These are phyloP conservation scores for Mythimna ferrago DNA, from an alignment of 2,888 invertebrate species.

Conservation along the genomic window DNA sequence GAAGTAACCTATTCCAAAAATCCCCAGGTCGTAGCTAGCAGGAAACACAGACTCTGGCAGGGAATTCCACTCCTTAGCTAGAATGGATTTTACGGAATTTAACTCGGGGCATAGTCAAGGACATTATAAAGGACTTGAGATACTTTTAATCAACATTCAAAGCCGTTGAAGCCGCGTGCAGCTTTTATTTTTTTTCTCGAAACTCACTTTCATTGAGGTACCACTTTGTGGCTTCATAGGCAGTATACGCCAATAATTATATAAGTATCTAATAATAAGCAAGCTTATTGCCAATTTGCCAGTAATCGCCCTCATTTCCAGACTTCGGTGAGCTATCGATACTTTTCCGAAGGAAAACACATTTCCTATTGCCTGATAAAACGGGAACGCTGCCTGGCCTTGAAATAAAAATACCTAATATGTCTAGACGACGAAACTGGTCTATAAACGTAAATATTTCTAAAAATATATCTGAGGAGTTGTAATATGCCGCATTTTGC, in stretches of 20 bases:
- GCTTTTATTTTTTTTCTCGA: too few relatives aligned
- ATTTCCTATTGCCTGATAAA: background rate
- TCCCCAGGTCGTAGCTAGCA: too few relatives aligned
- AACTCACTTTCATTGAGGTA: too few relatives aligned
- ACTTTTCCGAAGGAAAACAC: background rate
- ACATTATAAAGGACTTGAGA: too few relatives aligned
- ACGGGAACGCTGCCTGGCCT: background rate
- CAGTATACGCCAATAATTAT: slow-evolving; percentile 8
- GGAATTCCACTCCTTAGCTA: too few relatives aligned
- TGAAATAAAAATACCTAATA: background rate
- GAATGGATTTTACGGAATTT: too few relatives aligned
- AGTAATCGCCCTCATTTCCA: slow-evolving; percentile 17
- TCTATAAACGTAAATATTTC: background rate
- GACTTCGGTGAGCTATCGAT: background rate
- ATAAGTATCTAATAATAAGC: slow-evolving; percentile 10
- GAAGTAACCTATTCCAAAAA: too few relatives aligned
- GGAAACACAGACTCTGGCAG: too few relatives aligned
- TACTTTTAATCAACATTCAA: too few relatives aligned
- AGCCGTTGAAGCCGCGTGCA: too few relatives aligned
- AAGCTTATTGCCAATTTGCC: slow-evolving; percentile 25
- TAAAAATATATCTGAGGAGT: background rate
- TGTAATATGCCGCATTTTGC: background rate
- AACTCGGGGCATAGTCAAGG: too few relatives aligned
- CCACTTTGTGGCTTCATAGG: background rate
- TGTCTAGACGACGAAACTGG: background rate